Evolutionary conservation across 2,113 vertebrate species (phyloP).

Genomic region (Meriones unguiculatus): DNA sequence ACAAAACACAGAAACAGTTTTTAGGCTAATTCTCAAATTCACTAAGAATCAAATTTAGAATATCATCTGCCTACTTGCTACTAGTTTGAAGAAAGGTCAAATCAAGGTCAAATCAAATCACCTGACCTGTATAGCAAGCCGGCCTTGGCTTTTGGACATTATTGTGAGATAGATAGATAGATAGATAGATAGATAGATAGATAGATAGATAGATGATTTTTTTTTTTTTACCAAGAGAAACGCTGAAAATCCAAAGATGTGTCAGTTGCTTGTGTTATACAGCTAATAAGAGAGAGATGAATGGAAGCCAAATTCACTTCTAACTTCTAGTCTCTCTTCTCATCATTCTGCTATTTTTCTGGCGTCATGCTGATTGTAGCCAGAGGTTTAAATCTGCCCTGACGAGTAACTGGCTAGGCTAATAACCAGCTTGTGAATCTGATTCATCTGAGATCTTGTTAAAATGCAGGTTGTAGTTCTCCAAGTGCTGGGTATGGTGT

Average conservation of each 20-base stretch:
- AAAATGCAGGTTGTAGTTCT: slow-evolving; percentile 5
- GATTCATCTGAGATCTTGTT: neutral
- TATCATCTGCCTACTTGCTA: neutral
- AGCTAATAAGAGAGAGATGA: neutral
- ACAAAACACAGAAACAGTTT: neutral
- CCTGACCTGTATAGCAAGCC: neutral
- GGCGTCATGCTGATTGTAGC: neutral
- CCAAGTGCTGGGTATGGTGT: neutral
- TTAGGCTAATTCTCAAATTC: neutral
- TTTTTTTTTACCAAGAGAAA: neutral
- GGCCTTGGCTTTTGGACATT: neutral
- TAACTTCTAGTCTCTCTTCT: neutral
- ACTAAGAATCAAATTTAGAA: slow-evolving; percentile 40
- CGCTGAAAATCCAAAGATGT: neutral
- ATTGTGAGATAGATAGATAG: neutral
- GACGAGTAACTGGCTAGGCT: neutral
- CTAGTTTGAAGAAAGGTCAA: slow-evolving; percentile 29
- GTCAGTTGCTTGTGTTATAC: neutral
- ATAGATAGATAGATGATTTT: too few species aligned
- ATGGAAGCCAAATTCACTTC: slow-evolving; percentile 14
- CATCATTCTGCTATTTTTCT: neutral
- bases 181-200: too few species aligned
- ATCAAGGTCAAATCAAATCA: neutral
- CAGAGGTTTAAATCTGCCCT: neutral
- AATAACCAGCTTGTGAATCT: neutral